phyloP scores from a whole-genome alignment of 1,140 invertebrate genomes.

The Protaetia brevitarsis region DNA sequence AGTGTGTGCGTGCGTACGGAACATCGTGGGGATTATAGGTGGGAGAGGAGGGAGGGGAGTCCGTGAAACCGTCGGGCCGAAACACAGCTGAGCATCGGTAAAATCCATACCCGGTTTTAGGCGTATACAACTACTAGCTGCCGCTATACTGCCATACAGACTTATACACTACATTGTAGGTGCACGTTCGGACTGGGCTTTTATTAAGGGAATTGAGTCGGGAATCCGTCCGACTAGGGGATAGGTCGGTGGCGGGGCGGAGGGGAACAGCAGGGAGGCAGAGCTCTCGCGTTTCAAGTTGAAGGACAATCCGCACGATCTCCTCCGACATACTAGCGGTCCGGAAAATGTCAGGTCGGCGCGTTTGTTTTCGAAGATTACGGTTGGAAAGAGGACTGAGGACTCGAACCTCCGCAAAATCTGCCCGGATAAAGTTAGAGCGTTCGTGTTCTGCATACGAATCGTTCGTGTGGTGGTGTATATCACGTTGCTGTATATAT shows the following conservation, averaged over 20 bases:
- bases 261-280: neutral
- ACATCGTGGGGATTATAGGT: neutral
- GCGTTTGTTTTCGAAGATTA: neutral
- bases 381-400: neutral
- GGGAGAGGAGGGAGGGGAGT: neutral
- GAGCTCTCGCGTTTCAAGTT: constrained; percentile 19
- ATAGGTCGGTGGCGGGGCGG: neutral
- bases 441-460: too few relatives aligned
- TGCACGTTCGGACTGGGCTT: neutral
- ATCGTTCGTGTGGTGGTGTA: too few relatives aligned
- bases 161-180: neutral
- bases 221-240: neutral
- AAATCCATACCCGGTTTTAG: constrained; percentile 3
- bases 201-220: constrained; percentile 14
- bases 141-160: neutral
- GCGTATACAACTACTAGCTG: too few relatives aligned
- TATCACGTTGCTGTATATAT: too few relatives aligned
- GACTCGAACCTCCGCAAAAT: too few relatives aligned
- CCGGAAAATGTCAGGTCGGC: neutral
- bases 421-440: too few relatives aligned
- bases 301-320: constrained; percentile 15
- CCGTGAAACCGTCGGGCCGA: neutral
- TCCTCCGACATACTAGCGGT: neutral
- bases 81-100: constrained; percentile 18
- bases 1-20: neutral